phyloP scores from a whole-genome alignment of 2,888 invertebrate species.

The Halictus quadricinctus region DNA sequence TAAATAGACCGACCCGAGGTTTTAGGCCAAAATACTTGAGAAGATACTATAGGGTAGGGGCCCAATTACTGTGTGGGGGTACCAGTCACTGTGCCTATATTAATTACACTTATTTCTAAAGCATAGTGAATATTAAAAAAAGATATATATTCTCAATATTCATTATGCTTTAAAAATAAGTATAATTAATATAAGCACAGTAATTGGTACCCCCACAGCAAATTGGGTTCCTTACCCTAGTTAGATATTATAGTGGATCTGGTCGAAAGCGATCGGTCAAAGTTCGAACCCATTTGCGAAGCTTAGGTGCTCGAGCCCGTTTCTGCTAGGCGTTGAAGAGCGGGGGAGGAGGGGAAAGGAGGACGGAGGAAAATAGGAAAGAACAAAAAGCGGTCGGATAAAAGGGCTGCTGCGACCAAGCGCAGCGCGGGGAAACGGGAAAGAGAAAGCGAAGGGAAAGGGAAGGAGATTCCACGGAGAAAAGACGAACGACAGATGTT shows the following conservation, averaged over 20 bases:
- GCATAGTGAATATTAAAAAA: too few relatives aligned
- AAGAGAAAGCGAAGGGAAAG: slow-evolving; percentile 48
- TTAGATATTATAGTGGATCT: too few relatives aligned
- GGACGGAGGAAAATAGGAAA: slow-evolving; percentile 21
- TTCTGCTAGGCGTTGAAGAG: slow-evolving; percentile 10
- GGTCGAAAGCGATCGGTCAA: neutral
- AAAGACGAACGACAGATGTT: slow-evolving; percentile 71
- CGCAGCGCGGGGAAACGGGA: slow-evolving; percentile 29
- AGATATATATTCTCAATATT: too few relatives aligned
- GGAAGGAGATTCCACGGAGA: slow-evolving; percentile 47
- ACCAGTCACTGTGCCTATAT: too few relatives aligned
- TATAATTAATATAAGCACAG: too few relatives aligned
- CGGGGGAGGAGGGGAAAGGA: neutral
- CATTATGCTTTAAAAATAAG: too few relatives aligned
- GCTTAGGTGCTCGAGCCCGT: neutral
- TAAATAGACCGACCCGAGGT: too few relatives aligned
- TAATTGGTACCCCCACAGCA: too few relatives aligned
- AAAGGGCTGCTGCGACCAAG: slow-evolving; percentile 31
- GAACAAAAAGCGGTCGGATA: slow-evolving; percentile 30
- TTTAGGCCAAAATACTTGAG: neutral
- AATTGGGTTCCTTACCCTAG: too few relatives aligned
- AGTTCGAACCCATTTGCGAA: neutral
- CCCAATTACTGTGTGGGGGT: too few relatives aligned
- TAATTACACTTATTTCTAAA: too few relatives aligned
- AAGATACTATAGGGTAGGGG: neutral